Evolutionary conservation across 2,888 invertebrate genomes (phyloP).

Genomic region (Nemapogon koenigi): DNA sequence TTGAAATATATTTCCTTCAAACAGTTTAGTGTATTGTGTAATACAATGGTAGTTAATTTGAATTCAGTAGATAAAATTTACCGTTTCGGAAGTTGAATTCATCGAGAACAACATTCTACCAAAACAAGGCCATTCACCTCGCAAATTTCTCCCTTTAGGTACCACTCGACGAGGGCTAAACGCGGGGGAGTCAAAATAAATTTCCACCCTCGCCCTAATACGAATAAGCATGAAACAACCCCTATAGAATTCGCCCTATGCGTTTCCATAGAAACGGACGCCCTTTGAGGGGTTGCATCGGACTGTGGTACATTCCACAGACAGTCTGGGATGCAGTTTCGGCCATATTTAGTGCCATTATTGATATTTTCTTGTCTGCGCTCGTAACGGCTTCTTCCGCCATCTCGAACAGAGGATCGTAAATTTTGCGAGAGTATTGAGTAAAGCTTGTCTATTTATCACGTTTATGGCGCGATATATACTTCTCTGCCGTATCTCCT

Average conservation of each 20-base stretch:
- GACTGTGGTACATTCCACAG: constrained; percentile 27
- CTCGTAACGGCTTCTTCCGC: constrained; percentile 26
- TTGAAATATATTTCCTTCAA: no score
- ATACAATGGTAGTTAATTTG: background rate
- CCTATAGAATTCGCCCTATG: constrained; percentile 37
- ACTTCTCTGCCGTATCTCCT: constrained; percentile 22
- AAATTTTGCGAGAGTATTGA: constrained; percentile 41
- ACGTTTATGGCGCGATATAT: constrained; percentile 33
- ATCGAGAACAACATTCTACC: constrained; percentile 2
- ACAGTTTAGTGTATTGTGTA: constrained; percentile 3
- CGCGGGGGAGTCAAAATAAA: constrained; percentile 49
- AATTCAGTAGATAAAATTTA: constrained; percentile 1
- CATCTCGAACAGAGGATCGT: constrained; percentile 29
- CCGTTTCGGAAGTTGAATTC: constrained; percentile 6
- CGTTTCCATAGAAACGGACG: constrained; percentile 36
- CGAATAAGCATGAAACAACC: constrained; percentile 36
- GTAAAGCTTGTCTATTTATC: constrained; percentile 44
- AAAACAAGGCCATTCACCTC: constrained; percentile 53
- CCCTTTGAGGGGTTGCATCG: constrained; percentile 32
- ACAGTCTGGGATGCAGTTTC: constrained; percentile 31
- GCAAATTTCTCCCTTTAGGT: constrained; percentile 49
- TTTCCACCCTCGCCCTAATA: constrained; percentile 54
- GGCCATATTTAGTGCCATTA: constrained; percentile 28
- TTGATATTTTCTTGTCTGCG: constrained; percentile 38
- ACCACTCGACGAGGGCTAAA: constrained; percentile 25